These are phyloP conservation scores for Mystacides longicornis DNA, from an alignment of 2,888 invertebrate genomes.

Conservation along the genomic window DNA sequence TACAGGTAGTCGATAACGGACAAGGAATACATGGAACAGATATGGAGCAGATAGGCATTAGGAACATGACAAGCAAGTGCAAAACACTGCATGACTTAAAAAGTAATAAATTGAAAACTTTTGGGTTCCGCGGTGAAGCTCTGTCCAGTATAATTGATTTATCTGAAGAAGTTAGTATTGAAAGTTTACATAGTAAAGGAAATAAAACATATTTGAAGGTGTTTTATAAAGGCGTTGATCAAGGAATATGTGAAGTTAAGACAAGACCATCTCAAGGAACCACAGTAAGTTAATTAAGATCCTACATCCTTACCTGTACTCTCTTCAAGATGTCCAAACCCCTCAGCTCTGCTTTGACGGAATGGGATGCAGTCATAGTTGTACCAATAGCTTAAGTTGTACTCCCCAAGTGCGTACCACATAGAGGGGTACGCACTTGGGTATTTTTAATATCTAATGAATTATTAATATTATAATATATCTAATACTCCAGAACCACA, in stretches of 20 bases:
- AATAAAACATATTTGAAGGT: constrained; percentile 51
- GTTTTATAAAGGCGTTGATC: constrained; percentile 43
- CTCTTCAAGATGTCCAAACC: no score
- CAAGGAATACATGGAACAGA: constrained; percentile 52
- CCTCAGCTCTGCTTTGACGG: no score
- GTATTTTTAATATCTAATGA: no score
- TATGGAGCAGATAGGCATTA: constrained; percentile 51
- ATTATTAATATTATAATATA: no score
- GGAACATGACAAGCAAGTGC: constrained; percentile 60
- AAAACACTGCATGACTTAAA: constrained; percentile 45
- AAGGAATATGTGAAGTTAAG: constrained; percentile 32
- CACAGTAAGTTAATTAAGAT: no score
- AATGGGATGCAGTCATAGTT: no score
- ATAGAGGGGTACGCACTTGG: no score
- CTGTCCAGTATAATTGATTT: constrained; percentile 55
- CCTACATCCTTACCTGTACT: no score
- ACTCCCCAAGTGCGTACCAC: no score
- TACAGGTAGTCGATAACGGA: constrained; percentile 77
- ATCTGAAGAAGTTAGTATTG: constrained; percentile 52
- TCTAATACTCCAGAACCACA: no score
- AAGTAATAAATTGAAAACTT: constrained; percentile 44
- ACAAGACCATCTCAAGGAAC: constrained; percentile 60
- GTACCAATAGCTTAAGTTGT: no score
- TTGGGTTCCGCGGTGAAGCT: constrained; percentile 64
- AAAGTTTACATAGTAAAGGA: constrained; percentile 42